These are phyloP conservation scores for Pogoniulus pusillus DNA, from an alignment of 2,797 vertebrate genomes.

Conservation along the genomic window DNA sequence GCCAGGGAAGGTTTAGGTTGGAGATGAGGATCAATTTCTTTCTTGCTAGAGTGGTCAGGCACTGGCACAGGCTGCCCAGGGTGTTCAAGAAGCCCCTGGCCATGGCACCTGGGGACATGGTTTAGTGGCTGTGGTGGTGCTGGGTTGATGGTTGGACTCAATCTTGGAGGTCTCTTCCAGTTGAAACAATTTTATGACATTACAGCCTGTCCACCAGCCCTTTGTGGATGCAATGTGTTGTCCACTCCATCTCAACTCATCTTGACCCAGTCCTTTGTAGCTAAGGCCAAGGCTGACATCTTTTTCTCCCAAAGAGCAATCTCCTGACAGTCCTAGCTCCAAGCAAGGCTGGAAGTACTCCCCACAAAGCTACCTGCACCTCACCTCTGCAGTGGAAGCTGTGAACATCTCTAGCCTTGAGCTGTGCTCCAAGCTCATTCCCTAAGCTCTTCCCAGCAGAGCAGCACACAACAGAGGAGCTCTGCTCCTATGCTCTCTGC, in stretches of 20 bases:
- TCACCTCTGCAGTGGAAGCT: neutral
- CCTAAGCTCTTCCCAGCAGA: neutral
- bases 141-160: too few relatives aligned
- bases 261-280: neutral
- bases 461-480: neutral
- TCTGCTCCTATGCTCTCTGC: neutral
- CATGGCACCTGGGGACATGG: too few relatives aligned
- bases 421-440: neutral
- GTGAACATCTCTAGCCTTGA: too few relatives aligned
- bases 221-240: rapidly evolving
- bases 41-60: too few relatives aligned
- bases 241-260: neutral
- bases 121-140: too few relatives aligned
- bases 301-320: too few relatives aligned
- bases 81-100: too few relatives aligned
- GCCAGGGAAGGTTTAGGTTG: too few relatives aligned
- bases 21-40: too few relatives aligned
- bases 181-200: too few relatives aligned
- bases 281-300: neutral
- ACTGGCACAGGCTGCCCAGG: too few relatives aligned
- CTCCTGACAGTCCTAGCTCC: neutral
- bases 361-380: rapidly evolving
- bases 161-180: too few relatives aligned
- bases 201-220: neutral
- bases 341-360: neutral